Conservation (phyloP, 2,113 vertebrate species). For the Eptesicus fuscus region DNA sequence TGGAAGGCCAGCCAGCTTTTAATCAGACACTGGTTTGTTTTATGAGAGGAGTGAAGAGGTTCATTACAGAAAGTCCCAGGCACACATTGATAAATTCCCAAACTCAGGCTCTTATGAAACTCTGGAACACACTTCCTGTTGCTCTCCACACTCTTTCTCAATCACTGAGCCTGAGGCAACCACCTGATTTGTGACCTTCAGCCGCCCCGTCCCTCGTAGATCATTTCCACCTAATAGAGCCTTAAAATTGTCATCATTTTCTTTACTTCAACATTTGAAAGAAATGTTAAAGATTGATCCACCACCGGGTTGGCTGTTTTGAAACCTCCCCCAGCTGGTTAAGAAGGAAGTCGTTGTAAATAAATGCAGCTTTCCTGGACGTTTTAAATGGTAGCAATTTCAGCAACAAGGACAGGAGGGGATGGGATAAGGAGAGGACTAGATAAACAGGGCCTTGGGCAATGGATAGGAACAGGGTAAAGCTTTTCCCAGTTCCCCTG, state of each 20-base stretch:
- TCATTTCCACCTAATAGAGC: slow-evolving; percentile 39
- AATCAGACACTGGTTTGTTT: slow-evolving; percentile 57
- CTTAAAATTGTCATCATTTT: slow-evolving; percentile 54
- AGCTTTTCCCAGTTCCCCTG: background rate
- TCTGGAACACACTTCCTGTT: background rate
- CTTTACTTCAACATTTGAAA: slow-evolving; percentile 45
- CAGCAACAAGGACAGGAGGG: background rate
- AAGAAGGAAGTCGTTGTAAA: slow-evolving; percentile 36
- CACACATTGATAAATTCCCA: slow-evolving; percentile 42
- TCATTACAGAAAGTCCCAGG: slow-evolving; percentile 38
- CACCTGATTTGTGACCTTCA: slow-evolving; percentile 32
- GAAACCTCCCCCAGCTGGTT: slow-evolving; percentile 11
- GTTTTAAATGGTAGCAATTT: slow-evolving; percentile 12
- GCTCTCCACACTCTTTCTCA: background rate
- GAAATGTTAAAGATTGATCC: slow-evolving; percentile 62
- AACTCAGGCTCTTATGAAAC: slow-evolving; percentile 29
- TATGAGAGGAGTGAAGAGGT: slow-evolving; percentile 26
- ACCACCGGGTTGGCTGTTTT: slow-evolving; percentile 43
- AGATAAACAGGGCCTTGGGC: background rate
- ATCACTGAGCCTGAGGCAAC: background rate
- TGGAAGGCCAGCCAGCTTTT: slow-evolving; percentile 37
- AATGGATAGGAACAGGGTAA: background rate
- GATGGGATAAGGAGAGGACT: background rate
- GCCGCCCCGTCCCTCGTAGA: background rate
- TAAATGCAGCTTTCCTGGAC: slow-evolving; percentile 10